Evolutionary conservation across 2,888 invertebrate species (phyloP).

Genomic region (Scotopteryx bipunctaria): DNA sequence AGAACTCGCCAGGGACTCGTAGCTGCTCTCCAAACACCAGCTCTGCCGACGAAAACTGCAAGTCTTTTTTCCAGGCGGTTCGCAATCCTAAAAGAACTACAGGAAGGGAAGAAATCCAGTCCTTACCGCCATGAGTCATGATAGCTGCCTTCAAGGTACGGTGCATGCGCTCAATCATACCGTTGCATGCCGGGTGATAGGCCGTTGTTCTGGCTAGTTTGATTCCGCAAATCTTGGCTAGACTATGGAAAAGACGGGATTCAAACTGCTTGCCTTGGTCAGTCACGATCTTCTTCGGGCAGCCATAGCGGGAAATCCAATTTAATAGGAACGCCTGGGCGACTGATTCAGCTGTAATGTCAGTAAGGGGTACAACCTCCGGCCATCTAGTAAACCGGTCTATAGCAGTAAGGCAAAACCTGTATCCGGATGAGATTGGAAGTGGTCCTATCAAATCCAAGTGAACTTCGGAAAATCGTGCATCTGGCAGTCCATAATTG

Average conservation of each 20-base stretch:
- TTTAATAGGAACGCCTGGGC: constrained; percentile 1
- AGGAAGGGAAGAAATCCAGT: too few relatives aligned
- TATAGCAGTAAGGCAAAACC: neutral
- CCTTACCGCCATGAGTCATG: neutral
- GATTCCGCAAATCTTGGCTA: constrained; percentile 28
- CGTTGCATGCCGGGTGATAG: constrained; percentile 41
- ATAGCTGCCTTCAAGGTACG: constrained; percentile 6
- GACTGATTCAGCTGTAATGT: constrained; percentile 49
- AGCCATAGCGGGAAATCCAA: constrained; percentile 17
- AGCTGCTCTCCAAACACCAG: too few relatives aligned
- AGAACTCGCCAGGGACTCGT: too few relatives aligned
- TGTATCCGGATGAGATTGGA: neutral
- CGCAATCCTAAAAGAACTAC: too few relatives aligned
- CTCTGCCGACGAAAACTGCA: too few relatives aligned
- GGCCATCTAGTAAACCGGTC: constrained; percentile 41
- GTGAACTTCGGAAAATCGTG: neutral
- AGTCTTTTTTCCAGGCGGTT: too few relatives aligned
- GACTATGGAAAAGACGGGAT: constrained; percentile 25
- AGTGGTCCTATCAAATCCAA: neutral
- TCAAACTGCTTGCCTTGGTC: constrained; percentile 12
- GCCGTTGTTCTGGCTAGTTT: constrained; percentile 39
- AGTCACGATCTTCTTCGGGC: constrained; percentile 4
- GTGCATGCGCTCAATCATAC: constrained; percentile 48
- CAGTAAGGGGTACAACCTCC: constrained; percentile 49
- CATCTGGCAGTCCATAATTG: constrained; percentile 1